A percentile compares a stretch with the other conserved stretches of the same genome.
These are phyloP conservation scores for Chloromyia formosa DNA, from an alignment of 2,888 invertebrate species.

Conservation along the genomic window DNA sequence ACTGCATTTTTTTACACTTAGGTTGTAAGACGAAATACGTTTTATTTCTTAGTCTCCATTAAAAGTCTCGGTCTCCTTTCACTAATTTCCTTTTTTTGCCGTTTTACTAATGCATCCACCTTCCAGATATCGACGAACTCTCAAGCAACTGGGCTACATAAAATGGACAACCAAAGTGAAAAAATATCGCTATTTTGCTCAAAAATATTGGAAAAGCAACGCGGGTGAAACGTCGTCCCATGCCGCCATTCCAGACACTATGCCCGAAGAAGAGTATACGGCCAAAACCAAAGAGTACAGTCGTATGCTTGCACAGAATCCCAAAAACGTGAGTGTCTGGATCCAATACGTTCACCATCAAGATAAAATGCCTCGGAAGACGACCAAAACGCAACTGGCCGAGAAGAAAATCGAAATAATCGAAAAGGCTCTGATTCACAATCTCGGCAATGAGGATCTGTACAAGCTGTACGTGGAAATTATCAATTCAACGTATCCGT, in stretches of 20 bases:
- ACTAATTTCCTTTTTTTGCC: background rate
- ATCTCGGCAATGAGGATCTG: slow-evolving; percentile 67
- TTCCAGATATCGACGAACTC: slow-evolving; percentile 44
- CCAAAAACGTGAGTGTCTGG: slow-evolving; percentile 69
- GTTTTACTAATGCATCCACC: too few species aligned
- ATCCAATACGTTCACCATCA: slow-evolving; percentile 70
- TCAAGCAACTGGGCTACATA: slow-evolving; percentile 8
- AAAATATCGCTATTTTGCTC: slow-evolving; percentile 51
- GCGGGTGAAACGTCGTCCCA: slow-evolving; percentile 56
- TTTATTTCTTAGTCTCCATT: too few species aligned
- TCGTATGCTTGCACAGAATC: slow-evolving; percentile 65
- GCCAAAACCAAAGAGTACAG: slow-evolving; percentile 67
- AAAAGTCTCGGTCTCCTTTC: too few species aligned
- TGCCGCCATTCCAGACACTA: background rate
- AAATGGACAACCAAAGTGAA: slow-evolving; percentile 27
- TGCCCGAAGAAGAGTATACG: slow-evolving; percentile 65
- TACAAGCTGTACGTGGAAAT: slow-evolving; percentile 62
- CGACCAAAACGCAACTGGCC: slow-evolving; percentile 58
- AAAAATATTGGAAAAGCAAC: slow-evolving; percentile 53
- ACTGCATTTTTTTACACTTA: too few species aligned
- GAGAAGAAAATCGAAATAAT: slow-evolving; percentile 71
- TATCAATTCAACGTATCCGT: slow-evolving; percentile 66
- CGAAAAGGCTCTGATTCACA: slow-evolving; percentile 69
- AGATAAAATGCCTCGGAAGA: slow-evolving; percentile 60
- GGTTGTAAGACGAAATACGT: too few species aligned